Base-by-base conservation (phyloP, 1,140 invertebrate species). In the Drosophila arizonae region DNA sequence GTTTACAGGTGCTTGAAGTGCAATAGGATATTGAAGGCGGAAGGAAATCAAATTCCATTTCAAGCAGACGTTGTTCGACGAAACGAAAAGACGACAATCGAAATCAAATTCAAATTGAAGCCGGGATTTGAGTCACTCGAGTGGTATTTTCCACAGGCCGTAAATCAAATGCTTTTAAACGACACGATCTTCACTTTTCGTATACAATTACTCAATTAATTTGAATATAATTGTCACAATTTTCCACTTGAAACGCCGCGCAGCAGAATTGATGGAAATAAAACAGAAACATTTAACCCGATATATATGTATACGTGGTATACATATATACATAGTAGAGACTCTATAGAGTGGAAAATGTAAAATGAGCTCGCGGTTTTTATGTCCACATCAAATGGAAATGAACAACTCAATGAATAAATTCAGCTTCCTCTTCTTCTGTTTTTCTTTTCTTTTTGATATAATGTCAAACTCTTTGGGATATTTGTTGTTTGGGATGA, bases 141-240 rank as follows among this genome's bases (percentile, higher is more conserved):
- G 68, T 48, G 66, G 43, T 13, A 48, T 75, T 66, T 86, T 86
- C 79, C 84, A 87, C 84, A 86, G 76, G 51, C 79, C 65, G 71
- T 88, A 88, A 88, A 88, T 88, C 79, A 88, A 88, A 70, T 66
- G 67, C 84, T 88, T 73, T 56, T 73, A 69, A 80, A 63, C 56
- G 67, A 69, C 64, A 56, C 57, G 43, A 48, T 76, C 72, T 72
- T 39, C 68, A 55, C 61, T 71, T 82, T 72, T 62, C 65, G 48
- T 72, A 79, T 70, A 84, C 84, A 87, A 87, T 87, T 87, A 87
- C 84, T 86, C 81, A 90, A 90, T 90, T 90, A 90, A 90, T 90
- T 90, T 76, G 79, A 82, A 90, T 90, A 87, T 90, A 90, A 90
- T 90, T 90, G 86, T 90, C 86, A 87, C 82, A 86, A 82, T 87